phyloP scores from a whole-genome alignment of 2,113 vertebrate species.

The Ctenodactylus gundi region DNA sequence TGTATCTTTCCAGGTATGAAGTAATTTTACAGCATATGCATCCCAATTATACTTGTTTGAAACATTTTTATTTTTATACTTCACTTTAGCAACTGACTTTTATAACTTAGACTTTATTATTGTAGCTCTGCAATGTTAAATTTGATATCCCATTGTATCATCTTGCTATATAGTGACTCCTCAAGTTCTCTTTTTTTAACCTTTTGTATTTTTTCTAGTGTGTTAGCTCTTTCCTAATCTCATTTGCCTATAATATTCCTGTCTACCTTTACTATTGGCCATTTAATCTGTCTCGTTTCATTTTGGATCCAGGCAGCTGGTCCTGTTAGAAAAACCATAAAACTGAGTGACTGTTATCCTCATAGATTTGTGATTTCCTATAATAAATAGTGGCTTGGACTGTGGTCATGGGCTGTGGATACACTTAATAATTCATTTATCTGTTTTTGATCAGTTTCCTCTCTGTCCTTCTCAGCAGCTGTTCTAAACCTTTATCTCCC shows the following conservation, averaged over 20 bases:
- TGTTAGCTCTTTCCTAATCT: neutral
- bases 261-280: neutral
- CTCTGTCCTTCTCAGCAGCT: neutral
- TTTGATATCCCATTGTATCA: neutral
- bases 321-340: conserved; percentile 29
- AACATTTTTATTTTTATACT: neutral
- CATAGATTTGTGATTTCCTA: neutral
- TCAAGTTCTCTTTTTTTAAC: neutral
- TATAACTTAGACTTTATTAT: neutral
- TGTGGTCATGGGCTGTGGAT: neutral
- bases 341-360: neutral
- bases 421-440: neutral
- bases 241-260: neutral
- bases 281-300: neutral
- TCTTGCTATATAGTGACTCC: neutral
- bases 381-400: neutral
- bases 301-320: neutral
- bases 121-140: conserved; percentile 24
- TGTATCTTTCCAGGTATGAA: conserved; percentile 22
- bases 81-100: neutral
- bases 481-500: neutral
- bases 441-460: conserved; percentile 15
- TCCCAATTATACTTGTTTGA: neutral
- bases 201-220: neutral
- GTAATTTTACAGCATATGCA: neutral